Conservation (phyloP, 2,797 vertebrate genomes). For the Caiman crocodilus region DNA sequence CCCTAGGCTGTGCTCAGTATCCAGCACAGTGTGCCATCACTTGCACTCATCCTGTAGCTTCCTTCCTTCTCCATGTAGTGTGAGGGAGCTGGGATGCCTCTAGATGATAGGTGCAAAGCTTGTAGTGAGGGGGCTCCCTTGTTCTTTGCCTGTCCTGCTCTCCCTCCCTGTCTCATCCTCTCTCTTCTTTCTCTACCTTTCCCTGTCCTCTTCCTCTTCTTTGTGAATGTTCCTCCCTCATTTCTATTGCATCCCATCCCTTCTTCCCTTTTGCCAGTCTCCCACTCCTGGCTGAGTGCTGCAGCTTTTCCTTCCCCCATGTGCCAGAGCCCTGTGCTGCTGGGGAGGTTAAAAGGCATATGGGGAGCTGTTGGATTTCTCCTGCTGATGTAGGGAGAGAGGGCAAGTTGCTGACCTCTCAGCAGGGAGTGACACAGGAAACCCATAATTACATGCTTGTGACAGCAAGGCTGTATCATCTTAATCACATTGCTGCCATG, state of each 20-base stretch:
- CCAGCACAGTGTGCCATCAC: background rate
- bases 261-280: background rate
- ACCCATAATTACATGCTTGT: conserved; percentile 73
- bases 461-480: conserved; percentile 75
- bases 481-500: conserved; percentile 74
- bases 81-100: accelerated
- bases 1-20: background rate
- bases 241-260: background rate
- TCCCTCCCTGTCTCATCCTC: background rate
- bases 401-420: conserved; percentile 75
- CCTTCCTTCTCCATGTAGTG: background rate
- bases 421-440: conserved; percentile 79
- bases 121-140: background rate
- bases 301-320: accelerated
- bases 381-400: conserved; percentile 55
- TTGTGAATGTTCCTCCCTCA: conserved; percentile 9
- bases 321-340: background rate
- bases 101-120: background rate
- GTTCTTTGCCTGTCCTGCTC: background rate
- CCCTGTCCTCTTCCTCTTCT: background rate
- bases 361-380: background rate
- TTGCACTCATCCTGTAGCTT: background rate
- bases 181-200: background rate
- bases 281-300: background rate
- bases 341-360: conserved; percentile 39